phyloP scores from a whole-genome alignment of 2,113 vertebrate species.

The Corydoras sp. region DNA sequence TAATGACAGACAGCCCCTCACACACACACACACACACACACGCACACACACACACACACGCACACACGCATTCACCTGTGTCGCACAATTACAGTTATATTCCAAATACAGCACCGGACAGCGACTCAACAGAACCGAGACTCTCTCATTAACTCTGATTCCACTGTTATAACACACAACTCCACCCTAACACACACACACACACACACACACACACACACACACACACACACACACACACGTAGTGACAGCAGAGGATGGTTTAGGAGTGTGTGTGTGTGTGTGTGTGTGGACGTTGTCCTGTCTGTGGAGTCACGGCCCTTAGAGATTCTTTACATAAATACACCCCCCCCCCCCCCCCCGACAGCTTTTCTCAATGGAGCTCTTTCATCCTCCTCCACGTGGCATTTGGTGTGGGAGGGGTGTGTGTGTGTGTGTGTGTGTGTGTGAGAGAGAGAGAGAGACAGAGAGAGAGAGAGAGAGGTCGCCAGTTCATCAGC shows the following conservation, averaged over 20 bases:
- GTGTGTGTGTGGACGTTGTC: slow-evolving; percentile 1
- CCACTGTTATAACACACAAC: neutral
- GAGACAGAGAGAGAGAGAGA: neutral
- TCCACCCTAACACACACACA: slow-evolving; percentile 1
- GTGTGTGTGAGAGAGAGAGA: neutral
- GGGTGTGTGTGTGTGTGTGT: no score
- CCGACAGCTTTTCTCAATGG: slow-evolving; percentile 32
- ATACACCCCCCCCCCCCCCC: slow-evolving; percentile 17
- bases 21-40: slow-evolving; percentile 28
- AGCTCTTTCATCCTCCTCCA: slow-evolving; percentile 35
- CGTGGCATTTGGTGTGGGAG: slow-evolving; percentile 21
- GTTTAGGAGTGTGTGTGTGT: neutral
- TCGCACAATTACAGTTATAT: neutral
- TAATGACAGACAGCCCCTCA: neutral
- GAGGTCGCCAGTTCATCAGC: neutral
- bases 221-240: slow-evolving; percentile 13
- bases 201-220: neutral
- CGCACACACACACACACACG: slow-evolving; percentile 15
- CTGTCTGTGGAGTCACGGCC: slow-evolving; percentile 23
- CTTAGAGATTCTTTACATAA: slow-evolving; percentile 38
- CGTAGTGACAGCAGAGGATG: neutral
- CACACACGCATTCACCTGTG: neutral
- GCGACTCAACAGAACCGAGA: neutral
- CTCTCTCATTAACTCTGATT: slow-evolving; percentile 12
- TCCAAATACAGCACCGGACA: neutral